Evolutionary conservation across 2,888 invertebrate species (phyloP).

Genomic region (Lochmaea capreae): DNA sequence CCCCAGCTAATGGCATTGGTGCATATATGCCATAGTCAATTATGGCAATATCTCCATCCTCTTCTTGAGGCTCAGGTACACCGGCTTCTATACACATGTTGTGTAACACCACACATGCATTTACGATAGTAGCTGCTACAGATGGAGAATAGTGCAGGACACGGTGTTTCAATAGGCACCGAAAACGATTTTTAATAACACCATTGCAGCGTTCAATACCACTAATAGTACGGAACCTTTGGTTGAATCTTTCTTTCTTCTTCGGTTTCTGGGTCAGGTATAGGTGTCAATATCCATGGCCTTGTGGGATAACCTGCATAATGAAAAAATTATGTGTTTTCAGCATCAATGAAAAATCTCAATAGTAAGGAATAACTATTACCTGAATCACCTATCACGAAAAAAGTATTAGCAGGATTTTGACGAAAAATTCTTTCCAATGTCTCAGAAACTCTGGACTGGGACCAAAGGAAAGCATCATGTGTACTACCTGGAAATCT

Average conservation of each 20-base stretch:
- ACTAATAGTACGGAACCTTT: conserved; percentile 17
- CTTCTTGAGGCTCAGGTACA: conserved; percentile 18
- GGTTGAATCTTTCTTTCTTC: conserved; percentile 28
- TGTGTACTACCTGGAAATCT: conserved; percentile 42
- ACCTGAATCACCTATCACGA: conserved; percentile 37
- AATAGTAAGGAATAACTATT: conserved; percentile 13
- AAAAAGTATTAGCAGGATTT: conserved; percentile 24
- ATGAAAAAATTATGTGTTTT: background rate
- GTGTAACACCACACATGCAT: conserved; percentile 33
- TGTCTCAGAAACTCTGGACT: conserved; percentile 24
- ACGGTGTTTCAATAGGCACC: conserved; percentile 30
- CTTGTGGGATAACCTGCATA: conserved; percentile 33
- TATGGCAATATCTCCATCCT: conserved; percentile 2
- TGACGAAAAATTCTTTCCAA: conserved; percentile 22
- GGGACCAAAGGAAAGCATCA: conserved; percentile 43
- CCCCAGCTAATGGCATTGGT: conserved; percentile 19
- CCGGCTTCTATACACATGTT: conserved; percentile 29
- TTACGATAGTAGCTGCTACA: conserved; percentile 20
- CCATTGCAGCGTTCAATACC: conserved; percentile 37
- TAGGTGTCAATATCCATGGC: conserved; percentile 31
- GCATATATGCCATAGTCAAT: conserved; percentile 17
- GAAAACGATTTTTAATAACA: conserved; percentile 27
- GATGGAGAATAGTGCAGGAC: conserved; percentile 29
- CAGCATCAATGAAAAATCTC: background rate
- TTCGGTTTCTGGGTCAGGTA: conserved; percentile 17